A percentile compares a stretch with the other conserved stretches of the same genome.
Conservation (phyloP, 2,888 invertebrate species). For the Sepioteuthis lessoniana region DNA sequence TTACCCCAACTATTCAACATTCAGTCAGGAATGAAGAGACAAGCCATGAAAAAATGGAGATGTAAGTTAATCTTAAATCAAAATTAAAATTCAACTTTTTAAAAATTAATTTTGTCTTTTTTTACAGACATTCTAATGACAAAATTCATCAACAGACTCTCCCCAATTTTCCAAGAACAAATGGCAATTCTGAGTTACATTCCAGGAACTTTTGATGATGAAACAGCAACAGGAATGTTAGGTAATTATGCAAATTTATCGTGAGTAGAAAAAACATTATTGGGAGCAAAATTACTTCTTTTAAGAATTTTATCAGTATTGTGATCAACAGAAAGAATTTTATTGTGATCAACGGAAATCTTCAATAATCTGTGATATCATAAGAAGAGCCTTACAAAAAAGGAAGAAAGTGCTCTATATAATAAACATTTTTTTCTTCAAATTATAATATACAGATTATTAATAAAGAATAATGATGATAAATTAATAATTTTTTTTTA, state of each 20-base stretch:
- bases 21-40: too few relatives aligned
- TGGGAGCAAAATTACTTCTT: too few relatives aligned
- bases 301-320: too few relatives aligned
- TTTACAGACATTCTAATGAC: background rate
- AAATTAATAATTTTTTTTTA: too few relatives aligned
- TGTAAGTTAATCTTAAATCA: background rate
- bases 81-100: background rate
- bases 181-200: conserved; percentile 56
- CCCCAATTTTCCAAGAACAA: conserved; percentile 50
- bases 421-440: too few relatives aligned
- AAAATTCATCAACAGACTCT: conserved; percentile 53
- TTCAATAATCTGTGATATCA: background rate
- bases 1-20: background rate
- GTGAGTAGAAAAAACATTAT: too few relatives aligned
- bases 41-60: background rate
- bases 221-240: conserved; percentile 53
- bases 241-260: conserved; percentile 49
- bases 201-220: conserved; percentile 55
- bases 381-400: too few relatives aligned
- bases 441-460: too few relatives aligned
- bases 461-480: too few relatives aligned
- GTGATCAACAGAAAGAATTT: too few relatives aligned
- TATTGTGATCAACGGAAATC: background rate
- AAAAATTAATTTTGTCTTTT: background rate
- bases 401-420: too few relatives aligned